These are phyloP conservation scores for Arvicanthis niloticus DNA, from an alignment of 2,113 vertebrate genomes.

Conservation along the genomic window DNA sequence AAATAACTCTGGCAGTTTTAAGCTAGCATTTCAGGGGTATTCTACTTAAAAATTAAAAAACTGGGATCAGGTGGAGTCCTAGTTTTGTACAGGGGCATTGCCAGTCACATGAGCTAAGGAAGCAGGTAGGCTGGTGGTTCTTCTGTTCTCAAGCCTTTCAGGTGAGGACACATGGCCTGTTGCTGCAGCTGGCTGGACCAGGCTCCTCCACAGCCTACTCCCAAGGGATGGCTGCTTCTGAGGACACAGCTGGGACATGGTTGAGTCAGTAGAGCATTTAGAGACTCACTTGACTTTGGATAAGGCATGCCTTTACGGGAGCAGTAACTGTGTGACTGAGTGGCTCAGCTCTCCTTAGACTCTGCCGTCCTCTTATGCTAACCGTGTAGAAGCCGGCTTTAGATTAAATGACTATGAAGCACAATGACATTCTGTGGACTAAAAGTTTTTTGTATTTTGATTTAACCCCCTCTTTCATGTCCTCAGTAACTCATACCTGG, in stretches of 20 bases:
- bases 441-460: not conserved
- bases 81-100: too few relatives aligned
- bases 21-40: not conserved
- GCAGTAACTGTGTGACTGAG: not conserved
- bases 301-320: not conserved
- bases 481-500: not conserved
- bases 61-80: not conserved
- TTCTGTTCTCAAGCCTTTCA: not conserved
- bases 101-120: too few relatives aligned
- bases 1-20: not conserved
- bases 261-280: not conserved
- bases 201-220: not conserved
- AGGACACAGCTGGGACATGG: not conserved
- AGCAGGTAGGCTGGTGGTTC: too few relatives aligned
- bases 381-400: not conserved
- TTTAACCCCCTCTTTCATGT: not conserved
- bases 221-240: not conserved
- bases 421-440: not conserved
- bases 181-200: not conserved
- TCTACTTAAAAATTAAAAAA: not conserved
- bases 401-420: not conserved
- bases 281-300: not conserved
- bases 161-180: not conserved
- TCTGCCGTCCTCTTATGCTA: not conserved
- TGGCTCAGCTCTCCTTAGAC: not conserved